Base-by-base conservation (phyloP, 2,888 invertebrate genomes). In the Aphodius sticticus region DNA sequence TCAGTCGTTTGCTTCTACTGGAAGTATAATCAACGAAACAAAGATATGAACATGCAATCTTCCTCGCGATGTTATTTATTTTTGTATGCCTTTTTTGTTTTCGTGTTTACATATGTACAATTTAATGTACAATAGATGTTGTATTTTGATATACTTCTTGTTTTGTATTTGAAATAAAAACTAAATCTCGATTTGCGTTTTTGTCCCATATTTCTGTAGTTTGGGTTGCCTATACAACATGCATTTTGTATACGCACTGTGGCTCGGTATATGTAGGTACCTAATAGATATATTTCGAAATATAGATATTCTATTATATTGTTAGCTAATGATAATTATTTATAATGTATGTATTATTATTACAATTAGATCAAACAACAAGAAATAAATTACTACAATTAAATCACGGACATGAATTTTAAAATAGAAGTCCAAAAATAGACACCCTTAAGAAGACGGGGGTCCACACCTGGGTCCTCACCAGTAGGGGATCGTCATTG, bases 151-250 rank as follows among this genome's bases (percentile, higher is more conserved):
- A 78, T 78, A 72, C 53, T 53, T 53, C 1, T 53, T 74, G 37
- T 78, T 78, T 78, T 78, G 71, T 71, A 78, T 78, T 78, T 78
- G 38, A n/a, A 78, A 78, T 78, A 78, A 78, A 78, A 72, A 26
- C 71, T 69, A 35, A 71, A 35, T 36, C 26, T 69, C n/a, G 6
- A 37, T 37, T 26, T 76, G n/a, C n/a, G 16, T n/a, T 53, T 76
- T 37, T 76, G 37, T 76, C 14, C 35, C 26, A n/a, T 16, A 1
- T 69, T n/a, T 69, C 1, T 69, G 69, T 69, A n/a, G 2, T 69
- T 69, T 69, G 14, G 69, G 69, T 26, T n/a, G 74, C 74, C 74
- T 74, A 53, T 53, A 7, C 53, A 7, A 12, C 53, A 53, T 53
- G 26, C 74, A 9, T 74, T 26, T 35, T 26, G 36, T 72, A 35